Base-by-base conservation (phyloP, 1,140 invertebrate genomes). In the Hyphantria cunea region DNA sequence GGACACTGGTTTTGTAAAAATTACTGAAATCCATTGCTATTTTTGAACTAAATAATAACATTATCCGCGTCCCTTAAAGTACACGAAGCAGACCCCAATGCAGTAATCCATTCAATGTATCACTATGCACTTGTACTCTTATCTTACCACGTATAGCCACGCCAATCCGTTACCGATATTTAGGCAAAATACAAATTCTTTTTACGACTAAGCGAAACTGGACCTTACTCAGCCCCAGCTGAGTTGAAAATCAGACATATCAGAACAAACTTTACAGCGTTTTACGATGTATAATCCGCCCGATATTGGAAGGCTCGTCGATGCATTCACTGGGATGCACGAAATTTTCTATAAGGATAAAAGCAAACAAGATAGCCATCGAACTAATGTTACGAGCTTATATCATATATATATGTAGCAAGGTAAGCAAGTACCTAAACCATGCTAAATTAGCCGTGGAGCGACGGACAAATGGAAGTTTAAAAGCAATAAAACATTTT, bases 271-370 rank as follows among this genome's bases (percentile, higher is more conserved):
- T 84, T 86, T 88, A 89, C 75, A 82, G 69, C 86, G 72, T 90
- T 90, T 83, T 81, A 78, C 78, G 76, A 68, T 70, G 80, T 79
- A 86, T 90, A 88, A 88, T 89, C 86, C 86, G 64, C 68, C 76
- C 82, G 84, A 90, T 90, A 90, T 90, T 90, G 88, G 84, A 89
- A 86, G 85, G 81, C 84, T 73, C 78, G 76, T 73, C 78, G 82
- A 78, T 84, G 86, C 86, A 89, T 89, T 88, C 86, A 86, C 76
- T 82, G 80, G 78, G 80, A 84, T 89, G 85, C 86, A 88, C 86
- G 78, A 89, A 89, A 89, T 90, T 89, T 88, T 90, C 88, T 89
- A 90, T 89, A 90, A 88, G 86, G 82, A 89, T 89, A 89, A 88
- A 88, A 89, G 88, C 86, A 89, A 89, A 90, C 85, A 89, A 84